Percentiles rank a stretch among this genome's conserved stretches.
These are phyloP conservation scores for Ictalurus punctatus DNA, from an alignment of 2,113 vertebrate genomes.

Conservation along the genomic window DNA sequence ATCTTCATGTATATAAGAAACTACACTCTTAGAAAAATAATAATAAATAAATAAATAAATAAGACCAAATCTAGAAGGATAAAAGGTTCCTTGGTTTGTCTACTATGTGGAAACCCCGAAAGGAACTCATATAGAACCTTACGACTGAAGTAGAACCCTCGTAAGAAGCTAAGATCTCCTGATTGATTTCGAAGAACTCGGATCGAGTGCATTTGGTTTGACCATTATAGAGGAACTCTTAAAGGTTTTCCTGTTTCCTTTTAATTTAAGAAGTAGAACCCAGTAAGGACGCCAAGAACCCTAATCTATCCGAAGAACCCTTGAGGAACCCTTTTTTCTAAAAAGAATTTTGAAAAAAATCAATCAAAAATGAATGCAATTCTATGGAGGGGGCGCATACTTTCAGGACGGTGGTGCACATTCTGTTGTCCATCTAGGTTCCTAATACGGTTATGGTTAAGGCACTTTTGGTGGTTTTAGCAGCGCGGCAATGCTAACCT, in stretches of 20 bases:
- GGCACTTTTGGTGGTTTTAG: neutral
- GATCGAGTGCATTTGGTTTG: neutral
- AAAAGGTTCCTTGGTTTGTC: neutral
- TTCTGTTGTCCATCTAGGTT: neutral
- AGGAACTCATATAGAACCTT: neutral
- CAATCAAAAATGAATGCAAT: neutral
- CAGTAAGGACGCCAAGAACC: neutral
- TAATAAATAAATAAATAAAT: no score
- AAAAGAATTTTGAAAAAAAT: neutral
- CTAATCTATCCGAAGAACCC: neutral
- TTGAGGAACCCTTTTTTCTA: neutral
- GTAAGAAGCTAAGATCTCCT: neutral
- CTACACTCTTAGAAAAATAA: neutral
- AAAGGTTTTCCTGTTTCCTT: neutral
- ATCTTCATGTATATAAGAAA: neutral
- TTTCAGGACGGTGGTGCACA: neutral
- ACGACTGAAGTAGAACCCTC: neutral
- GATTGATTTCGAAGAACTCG: neutral
- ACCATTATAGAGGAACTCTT: neutral
- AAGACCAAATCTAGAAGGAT: neutral
- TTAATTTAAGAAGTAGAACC: neutral
- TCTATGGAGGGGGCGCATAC: neutral
- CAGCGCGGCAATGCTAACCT: neutral
- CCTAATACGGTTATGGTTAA: neutral
- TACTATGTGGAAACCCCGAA: neutral